Evolutionary conservation across 2,888 invertebrate species (phyloP).

Genomic region (Leucozona laternaria): DNA sequence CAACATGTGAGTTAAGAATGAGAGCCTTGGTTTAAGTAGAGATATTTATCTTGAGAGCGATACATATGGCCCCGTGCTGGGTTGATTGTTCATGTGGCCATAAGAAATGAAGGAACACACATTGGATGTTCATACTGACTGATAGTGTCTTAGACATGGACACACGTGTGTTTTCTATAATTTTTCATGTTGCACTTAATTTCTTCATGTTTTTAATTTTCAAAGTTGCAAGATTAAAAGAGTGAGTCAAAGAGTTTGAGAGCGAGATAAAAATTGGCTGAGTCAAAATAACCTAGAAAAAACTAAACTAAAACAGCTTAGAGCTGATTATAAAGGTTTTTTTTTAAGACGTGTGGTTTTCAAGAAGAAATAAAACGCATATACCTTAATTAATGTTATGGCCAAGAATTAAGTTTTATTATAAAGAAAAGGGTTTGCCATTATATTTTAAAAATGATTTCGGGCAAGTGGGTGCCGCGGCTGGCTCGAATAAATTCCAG

Average conservation of each 20-base stretch:
- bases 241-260: not conserved
- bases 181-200: slow-evolving; percentile 47
- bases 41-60: slow-evolving; percentile 32
- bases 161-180: slow-evolving; percentile 42
- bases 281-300: too few species aligned
- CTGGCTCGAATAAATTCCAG: too few species aligned
- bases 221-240: not conserved
- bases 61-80: slow-evolving; percentile 29
- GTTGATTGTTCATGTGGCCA: slow-evolving; percentile 33
- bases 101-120: not conserved
- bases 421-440: too few species aligned
- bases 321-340: too few species aligned
- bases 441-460: too few species aligned
- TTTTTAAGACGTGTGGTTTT: too few species aligned
- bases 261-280: too few species aligned
- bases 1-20: slow-evolving; percentile 3
- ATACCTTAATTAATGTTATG: too few species aligned
- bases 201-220: not conserved
- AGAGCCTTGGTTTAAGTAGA: not conserved
- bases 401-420: too few species aligned
- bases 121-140: not conserved
- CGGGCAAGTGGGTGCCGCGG: too few species aligned
- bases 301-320: too few species aligned
- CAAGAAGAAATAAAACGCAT: too few species aligned
- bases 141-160: slow-evolving; percentile 10